phyloP scores from a whole-genome alignment of 2,113 vertebrate species.

The Calyptomena viridis region DNA sequence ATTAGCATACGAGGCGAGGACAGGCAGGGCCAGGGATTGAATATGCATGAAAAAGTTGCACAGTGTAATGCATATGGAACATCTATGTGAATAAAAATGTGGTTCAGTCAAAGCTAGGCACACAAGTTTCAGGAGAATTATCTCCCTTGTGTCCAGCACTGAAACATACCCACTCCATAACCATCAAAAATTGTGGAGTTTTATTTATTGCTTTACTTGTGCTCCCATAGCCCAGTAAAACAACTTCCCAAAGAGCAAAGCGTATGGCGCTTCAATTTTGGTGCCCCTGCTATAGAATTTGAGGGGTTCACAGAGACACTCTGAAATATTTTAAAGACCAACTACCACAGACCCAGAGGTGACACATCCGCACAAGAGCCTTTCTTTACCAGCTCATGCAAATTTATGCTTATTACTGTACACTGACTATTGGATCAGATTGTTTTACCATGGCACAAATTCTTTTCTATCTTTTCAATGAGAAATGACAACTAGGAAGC shows the following conservation, averaged over 20 bases:
- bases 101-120: too few relatives aligned
- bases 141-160: too few relatives aligned
- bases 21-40: too few relatives aligned
- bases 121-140: too few relatives aligned
- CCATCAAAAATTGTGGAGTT: too few relatives aligned
- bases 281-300: neutral
- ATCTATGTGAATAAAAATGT: too few relatives aligned
- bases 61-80: too few relatives aligned
- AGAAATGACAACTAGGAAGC: neutral
- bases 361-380: neutral
- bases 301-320: neutral
- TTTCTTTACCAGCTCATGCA: neutral
- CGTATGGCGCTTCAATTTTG: fast-evolving
- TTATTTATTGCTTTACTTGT: too few relatives aligned
- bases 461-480: neutral
- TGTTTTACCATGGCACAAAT: neutral
- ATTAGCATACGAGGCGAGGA: too few relatives aligned
- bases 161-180: too few relatives aligned
- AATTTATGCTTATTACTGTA: neutral
- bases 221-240: fast-evolving
- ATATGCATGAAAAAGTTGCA: too few relatives aligned
- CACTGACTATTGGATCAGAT: neutral
- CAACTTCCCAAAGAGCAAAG: neutral
- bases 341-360: neutral
- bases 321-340: neutral